Evolutionary conservation across 2,797 vertebrate species (phyloP).

Genomic region (Knipowitschia caucasica): DNA sequence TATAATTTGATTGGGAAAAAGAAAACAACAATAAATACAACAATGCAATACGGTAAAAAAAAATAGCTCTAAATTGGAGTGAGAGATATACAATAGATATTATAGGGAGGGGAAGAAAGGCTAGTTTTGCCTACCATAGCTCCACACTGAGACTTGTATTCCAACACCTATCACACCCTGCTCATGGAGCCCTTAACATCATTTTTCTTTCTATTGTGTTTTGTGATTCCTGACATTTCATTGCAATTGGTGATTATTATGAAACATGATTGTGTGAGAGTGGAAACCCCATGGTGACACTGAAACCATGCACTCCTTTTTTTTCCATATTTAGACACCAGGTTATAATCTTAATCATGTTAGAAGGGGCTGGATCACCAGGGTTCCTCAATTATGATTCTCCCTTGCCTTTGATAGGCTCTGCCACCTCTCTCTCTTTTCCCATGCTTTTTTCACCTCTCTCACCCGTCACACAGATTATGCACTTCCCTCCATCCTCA

Average conservation of each 20-base stretch:
- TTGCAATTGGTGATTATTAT: constrained; percentile 52
- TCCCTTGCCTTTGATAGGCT: constrained; percentile 66
- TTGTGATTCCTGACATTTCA: constrained; percentile 20
- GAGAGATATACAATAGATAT: no score
- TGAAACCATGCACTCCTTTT: constrained; percentile 44
- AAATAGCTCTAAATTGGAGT: no score
- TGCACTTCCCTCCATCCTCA: constrained; percentile 56
- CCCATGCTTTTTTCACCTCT: constrained; percentile 70
- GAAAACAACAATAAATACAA: no score
- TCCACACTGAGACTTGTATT: no score
- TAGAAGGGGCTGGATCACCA: constrained; percentile 64
- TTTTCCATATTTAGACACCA: constrained; percentile 69
- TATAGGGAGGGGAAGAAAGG: no score
- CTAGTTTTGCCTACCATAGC: no score
- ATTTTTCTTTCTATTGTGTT: constrained; percentile 29
- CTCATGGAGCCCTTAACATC: no score
- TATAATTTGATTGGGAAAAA: no score
- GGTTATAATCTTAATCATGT: constrained; percentile 70
- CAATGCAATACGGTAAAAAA: no score
- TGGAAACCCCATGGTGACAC: constrained; percentile 43
- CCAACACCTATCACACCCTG: no score
- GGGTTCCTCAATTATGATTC: constrained; percentile 73
- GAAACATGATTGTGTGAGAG: constrained; percentile 60
- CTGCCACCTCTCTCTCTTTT: constrained; percentile 60
- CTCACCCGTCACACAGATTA: constrained; percentile 69